These are phyloP conservation scores for Pygoscelis adeliae DNA, from an alignment of 2,113 vertebrate species.

Conservation along the genomic window DNA sequence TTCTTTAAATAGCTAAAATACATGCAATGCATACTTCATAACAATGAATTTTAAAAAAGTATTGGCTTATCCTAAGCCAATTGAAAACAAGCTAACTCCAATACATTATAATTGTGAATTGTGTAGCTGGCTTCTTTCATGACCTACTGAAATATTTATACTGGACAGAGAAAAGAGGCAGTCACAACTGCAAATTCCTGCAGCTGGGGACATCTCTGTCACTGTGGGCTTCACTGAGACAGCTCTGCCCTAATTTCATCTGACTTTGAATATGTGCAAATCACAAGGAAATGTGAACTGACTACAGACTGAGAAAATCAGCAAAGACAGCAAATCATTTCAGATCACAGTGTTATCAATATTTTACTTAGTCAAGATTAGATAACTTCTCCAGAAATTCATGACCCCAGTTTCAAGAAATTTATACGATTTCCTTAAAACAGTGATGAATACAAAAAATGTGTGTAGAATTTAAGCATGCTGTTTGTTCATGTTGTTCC, in stretches of 20 bases:
- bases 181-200: constrained; percentile 80
- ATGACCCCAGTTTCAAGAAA: constrained; percentile 12
- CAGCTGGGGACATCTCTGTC: constrained; percentile 84
- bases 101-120: background rate
- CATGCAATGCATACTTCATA: background rate
- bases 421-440: background rate
- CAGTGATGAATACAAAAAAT: background rate
- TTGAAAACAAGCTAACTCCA: background rate
- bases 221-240: constrained; percentile 77
- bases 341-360: constrained; percentile 84
- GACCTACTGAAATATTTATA: constrained; percentile 91
- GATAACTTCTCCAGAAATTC: constrained; percentile 64
- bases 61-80: background rate
- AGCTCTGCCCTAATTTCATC: constrained; percentile 91
- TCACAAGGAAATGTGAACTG: constrained; percentile 82
- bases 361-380: constrained; percentile 82
- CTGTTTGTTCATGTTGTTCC: background rate
- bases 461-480: background rate
- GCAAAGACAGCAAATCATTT: constrained; percentile 83
- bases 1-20: background rate
- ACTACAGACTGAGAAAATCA: constrained; percentile 71
- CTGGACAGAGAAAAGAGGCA: constrained; percentile 77
- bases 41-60: background rate
- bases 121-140: constrained; percentile 76
- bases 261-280: constrained; percentile 88